These are phyloP conservation scores for Gambusia holbrooki DNA, from an alignment of 2,113 vertebrate genomes.

Conservation along the genomic window DNA sequence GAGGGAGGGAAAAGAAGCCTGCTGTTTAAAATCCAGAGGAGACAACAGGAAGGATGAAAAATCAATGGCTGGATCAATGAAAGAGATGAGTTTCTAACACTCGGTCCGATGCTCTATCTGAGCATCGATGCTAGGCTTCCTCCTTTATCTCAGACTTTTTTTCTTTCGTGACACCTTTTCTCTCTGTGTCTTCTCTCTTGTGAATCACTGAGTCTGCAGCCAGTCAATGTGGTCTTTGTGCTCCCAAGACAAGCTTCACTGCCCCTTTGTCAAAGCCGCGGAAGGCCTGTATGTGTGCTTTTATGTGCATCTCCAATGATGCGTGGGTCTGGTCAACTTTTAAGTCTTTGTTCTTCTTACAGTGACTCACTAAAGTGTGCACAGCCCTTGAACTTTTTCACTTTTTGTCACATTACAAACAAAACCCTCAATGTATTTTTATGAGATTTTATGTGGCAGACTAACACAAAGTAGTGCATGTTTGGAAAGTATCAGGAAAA, in stretches of 20 bases:
- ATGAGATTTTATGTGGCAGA: background rate
- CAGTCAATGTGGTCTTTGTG: constrained; percentile 81
- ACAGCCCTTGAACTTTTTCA: background rate
- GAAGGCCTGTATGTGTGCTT: constrained; percentile 65
- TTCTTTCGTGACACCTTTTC: constrained; percentile 41
- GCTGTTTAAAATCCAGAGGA: constrained; percentile 78
- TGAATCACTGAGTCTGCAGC: constrained; percentile 82
- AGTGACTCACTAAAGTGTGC: background rate
- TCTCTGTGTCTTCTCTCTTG: constrained; percentile 55
- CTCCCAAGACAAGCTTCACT: constrained; percentile 78
- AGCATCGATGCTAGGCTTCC: constrained; percentile 57
- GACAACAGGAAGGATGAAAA: constrained; percentile 75
- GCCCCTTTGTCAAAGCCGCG: constrained; percentile 74
- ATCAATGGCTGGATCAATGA: constrained; percentile 79
- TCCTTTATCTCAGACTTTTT: constrained; percentile 51
- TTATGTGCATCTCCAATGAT: constrained; percentile 66
- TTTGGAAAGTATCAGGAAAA: background rate
- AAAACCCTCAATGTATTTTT: background rate
- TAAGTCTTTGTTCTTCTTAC: constrained; percentile 57
- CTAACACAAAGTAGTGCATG: background rate
- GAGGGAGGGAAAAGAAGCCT: constrained; percentile 55
- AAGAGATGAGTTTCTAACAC: constrained; percentile 78
- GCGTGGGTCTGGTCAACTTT: constrained; percentile 66
- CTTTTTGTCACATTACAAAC: background rate
- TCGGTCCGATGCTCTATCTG: constrained; percentile 62